Evolutionary conservation across 2,888 invertebrate genomes (phyloP).

Genomic region (Caenorhabditis sp.): DNA sequence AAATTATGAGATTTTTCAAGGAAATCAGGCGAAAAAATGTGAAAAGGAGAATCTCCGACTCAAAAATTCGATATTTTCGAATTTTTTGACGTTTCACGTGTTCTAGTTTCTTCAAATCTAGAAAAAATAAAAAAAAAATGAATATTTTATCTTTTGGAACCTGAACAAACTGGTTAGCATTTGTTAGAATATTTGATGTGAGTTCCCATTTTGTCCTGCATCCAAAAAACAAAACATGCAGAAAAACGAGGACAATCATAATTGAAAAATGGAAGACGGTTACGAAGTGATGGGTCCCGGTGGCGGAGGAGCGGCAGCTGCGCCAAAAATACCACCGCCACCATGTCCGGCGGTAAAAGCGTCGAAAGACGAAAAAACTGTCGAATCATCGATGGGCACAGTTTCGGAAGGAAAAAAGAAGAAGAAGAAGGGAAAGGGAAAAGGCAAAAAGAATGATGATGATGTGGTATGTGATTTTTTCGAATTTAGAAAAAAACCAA

Average conservation of each 20-base stretch:
- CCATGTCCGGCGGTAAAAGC: neutral
- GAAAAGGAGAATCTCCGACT: too few relatives aligned
- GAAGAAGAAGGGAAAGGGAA: neutral
- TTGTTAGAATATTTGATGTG: neutral
- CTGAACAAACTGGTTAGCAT: neutral
- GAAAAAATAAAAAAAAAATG: neutral
- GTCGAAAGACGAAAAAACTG: neutral
- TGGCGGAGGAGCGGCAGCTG: neutral
- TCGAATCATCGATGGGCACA: neutral
- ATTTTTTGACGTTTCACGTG: neutral
- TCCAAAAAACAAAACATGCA: neutral
- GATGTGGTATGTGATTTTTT: too few relatives aligned
- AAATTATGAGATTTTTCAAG: too few relatives aligned
- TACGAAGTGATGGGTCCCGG: constrained; percentile 3
- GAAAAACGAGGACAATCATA: neutral
- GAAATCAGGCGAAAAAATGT: too few relatives aligned
- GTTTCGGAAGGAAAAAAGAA: neutral
- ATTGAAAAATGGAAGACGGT: neutral
- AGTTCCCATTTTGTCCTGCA: neutral
- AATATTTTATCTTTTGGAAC: neutral
- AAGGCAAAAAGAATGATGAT: neutral
- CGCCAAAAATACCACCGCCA: neutral
- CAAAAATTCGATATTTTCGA: too few relatives aligned
- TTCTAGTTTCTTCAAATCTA: neutral
- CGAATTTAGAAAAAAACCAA: too few relatives aligned